These are phyloP conservation scores for Ophioninae sp. DNA, from an alignment of 2,888 invertebrate genomes.

Conservation along the genomic window DNA sequence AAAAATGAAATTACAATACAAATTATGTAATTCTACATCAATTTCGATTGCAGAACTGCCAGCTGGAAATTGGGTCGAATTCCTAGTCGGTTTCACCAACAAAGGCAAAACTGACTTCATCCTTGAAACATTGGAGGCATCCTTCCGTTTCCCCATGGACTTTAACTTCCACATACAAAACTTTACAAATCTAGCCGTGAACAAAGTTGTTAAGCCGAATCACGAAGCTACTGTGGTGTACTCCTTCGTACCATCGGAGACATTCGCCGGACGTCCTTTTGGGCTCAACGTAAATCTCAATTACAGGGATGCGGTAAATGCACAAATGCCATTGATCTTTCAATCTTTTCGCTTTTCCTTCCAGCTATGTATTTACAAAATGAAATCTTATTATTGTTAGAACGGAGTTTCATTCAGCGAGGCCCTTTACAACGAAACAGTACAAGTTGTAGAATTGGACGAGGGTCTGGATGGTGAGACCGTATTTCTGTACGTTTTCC, in stretches of 20 bases:
- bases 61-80: constrained; percentile 95
- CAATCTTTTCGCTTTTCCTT: background rate
- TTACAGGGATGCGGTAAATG: constrained; percentile 88
- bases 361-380: background rate
- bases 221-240: constrained; percentile 98
- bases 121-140: constrained; percentile 96
- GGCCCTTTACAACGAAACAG: constrained; percentile 98
- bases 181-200: constrained; percentile 95
- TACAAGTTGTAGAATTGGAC: constrained; percentile 97
- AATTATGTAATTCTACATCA: background rate
- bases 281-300: constrained; percentile 96
- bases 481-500: constrained; percentile 97
- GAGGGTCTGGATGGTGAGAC: constrained; percentile 99
- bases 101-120: constrained; percentile 95
- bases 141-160: constrained; percentile 99
- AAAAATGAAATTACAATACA: constrained; percentile 1
- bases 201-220: constrained; percentile 92
- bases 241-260: constrained; percentile 96
- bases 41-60: constrained; percentile 87
- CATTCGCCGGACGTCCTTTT: constrained; percentile 98
- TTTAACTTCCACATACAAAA: constrained; percentile 99
- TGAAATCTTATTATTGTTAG: constrained; percentile 75
- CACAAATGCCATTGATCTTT: background rate
- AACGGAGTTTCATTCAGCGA: constrained; percentile 88
- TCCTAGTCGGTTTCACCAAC: constrained; percentile 97